A percentile compares a stretch with the other conserved stretches of the same genome.
Conservation (phyloP, 2,797 vertebrate species). For the Paguma larvata region DNA sequence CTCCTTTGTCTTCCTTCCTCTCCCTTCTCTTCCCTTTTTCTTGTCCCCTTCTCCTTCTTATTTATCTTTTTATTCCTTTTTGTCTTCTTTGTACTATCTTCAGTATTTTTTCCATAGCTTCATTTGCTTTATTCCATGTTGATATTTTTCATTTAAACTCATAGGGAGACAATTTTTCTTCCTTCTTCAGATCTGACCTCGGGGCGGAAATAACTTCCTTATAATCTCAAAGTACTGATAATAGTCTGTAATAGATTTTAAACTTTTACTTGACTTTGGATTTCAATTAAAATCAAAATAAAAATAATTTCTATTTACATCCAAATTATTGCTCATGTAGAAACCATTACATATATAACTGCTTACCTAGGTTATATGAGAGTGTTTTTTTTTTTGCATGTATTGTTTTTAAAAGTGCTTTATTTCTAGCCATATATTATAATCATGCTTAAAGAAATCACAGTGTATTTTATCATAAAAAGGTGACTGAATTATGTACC, state of each 20-base stretch:
- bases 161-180: background rate
- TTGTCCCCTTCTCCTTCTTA: accelerated
- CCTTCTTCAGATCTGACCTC: background rate
- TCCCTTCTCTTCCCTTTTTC: background rate
- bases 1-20: background rate
- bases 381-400: background rate
- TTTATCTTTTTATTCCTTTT: background rate
- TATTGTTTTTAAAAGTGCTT: slow-evolving; percentile 1
- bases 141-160: background rate
- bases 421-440: background rate
- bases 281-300: background rate
- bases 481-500: background rate
- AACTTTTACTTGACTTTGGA: background rate
- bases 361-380: background rate
- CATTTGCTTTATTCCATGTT: background rate
- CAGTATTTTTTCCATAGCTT: background rate
- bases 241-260: background rate
- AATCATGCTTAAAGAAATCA: background rate
- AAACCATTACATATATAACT: background rate
- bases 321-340: background rate
- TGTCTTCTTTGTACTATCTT: background rate
- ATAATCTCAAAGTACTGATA: background rate
- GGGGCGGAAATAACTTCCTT: background rate
- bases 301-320: background rate
- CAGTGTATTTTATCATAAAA: background rate